phyloP scores from a whole-genome alignment of 2,113 vertebrate genomes.

The Cygnus buccinator region DNA sequence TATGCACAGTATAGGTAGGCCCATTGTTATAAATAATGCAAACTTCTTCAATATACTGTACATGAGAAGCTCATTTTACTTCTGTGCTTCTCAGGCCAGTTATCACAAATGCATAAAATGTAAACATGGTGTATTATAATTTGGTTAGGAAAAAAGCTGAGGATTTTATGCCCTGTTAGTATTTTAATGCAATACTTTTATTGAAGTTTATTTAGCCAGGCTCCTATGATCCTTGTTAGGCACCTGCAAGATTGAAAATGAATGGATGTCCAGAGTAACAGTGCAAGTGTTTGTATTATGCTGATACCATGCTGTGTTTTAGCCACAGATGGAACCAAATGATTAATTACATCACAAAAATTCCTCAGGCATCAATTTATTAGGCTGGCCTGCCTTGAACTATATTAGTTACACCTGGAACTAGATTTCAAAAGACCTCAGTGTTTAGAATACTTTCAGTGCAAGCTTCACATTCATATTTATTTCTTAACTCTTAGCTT shows the following conservation, averaged over 20 bases:
- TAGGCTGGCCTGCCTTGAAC: not conserved
- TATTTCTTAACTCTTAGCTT: not conserved
- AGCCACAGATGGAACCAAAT: not conserved
- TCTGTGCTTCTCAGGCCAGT: constrained; percentile 57
- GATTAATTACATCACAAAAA: not conserved
- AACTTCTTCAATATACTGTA: constrained; percentile 63
- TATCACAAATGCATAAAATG: constrained; percentile 74
- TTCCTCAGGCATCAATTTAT: not conserved
- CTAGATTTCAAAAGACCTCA: not conserved
- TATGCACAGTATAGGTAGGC: constrained; percentile 55
- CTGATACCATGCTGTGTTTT: not conserved
- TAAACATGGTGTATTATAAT: constrained; percentile 51
- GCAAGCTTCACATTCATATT: not conserved
- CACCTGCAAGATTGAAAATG: not conserved
- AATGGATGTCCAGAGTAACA: not conserved
- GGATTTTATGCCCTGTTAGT: constrained; percentile 16
- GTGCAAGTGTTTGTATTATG: not conserved
- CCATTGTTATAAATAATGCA: constrained; percentile 79
- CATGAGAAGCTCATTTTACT: constrained; percentile 72
- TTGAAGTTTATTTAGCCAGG: constrained; percentile 17
- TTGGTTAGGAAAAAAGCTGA: constrained; percentile 28
- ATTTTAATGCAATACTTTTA: constrained; percentile 53
- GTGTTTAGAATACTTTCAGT: not conserved
- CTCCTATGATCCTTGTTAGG: not conserved
- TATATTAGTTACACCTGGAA: not conserved